These are phyloP conservation scores for Peromyscus melanophrys DNA, from an alignment of 2,797 vertebrate genomes.

Conservation along the genomic window DNA sequence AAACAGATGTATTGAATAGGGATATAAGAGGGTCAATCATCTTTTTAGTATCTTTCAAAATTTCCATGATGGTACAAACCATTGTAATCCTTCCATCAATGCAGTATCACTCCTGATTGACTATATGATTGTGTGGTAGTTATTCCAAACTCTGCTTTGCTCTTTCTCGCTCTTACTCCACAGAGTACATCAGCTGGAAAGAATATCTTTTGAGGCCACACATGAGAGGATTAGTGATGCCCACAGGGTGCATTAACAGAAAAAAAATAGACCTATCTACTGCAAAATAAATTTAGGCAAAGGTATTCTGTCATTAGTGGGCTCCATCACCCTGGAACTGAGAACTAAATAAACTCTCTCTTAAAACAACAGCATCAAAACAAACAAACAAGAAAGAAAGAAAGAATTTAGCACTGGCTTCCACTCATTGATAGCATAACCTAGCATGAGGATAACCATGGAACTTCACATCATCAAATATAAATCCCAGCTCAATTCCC, in stretches of 20 bases:
- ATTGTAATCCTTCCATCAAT: background rate
- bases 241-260: rapidly evolving
- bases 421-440: rapidly evolving
- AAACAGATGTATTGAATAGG: background rate
- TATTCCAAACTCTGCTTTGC: background rate
- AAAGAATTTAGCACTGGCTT: background rate
- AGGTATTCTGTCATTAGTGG: background rate
- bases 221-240: background rate
- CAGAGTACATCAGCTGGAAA: background rate
- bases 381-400: background rate
- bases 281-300: background rate
- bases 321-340: background rate
- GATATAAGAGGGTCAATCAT: background rate
- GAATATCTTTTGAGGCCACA: background rate
- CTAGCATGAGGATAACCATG: rapidly evolving
- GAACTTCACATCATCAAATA: background rate
- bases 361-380: background rate
- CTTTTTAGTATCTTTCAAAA: background rate
- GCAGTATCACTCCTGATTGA: background rate
- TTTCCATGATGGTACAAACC: background rate
- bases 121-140: background rate
- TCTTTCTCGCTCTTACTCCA: background rate
- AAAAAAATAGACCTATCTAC: background rate
- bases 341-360: background rate
- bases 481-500: background rate